Base-by-base conservation (phyloP, 2,113 vertebrate species). In the Potamarius usumacintae region DNA sequence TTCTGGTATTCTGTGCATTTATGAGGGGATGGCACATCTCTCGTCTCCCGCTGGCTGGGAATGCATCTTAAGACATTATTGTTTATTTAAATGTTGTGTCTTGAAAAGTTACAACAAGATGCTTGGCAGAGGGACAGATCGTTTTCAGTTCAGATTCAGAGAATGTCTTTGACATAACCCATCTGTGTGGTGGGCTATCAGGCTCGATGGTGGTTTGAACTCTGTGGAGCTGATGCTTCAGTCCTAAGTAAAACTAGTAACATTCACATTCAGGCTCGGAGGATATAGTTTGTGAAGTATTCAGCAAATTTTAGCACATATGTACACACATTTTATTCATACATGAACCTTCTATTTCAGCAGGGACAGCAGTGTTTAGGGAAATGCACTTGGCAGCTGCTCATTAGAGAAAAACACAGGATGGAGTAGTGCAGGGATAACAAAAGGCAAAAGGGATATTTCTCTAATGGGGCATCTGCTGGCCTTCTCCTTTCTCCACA, bases 161-260 rank as follows among this genome's bases (percentile, higher is more conserved):
- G 92, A 95, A 94, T 92, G 94, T 90, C 91, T 91, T 90, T 95
- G 95, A 96, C 93, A 94, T 93, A 91, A 89, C 91, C 94, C 94
- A 95, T 95, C 94, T 96, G 95, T 92, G 91, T 72, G 1, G 27
- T 42, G 85, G 89, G 60, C 81, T 86, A 53, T 85, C 84, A 82
- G 71, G 71, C 76, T 60, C 82, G 91, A 90, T 91, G 91, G 76
- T 88, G 90, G 67, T 92, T 88, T 69, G 86, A 90, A 84, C 89
- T 86, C 87, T 79, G 85, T 42, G 67, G 85, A 48, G 82, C 83
- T 84, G 88, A 82, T 86, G 71, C 89, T 86, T 76, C 42, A 76
- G 71, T 63, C 72, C 57, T 81, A 50, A 83, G 84, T 84, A 87
- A 90, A 89, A 90, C 69, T 60, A 83, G 60, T 79, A 92, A 92